Evolutionary conservation across 37 sponge, comb jelly and placozoan species (phyloP).

Genomic region (Axinella damicornis): DNA sequence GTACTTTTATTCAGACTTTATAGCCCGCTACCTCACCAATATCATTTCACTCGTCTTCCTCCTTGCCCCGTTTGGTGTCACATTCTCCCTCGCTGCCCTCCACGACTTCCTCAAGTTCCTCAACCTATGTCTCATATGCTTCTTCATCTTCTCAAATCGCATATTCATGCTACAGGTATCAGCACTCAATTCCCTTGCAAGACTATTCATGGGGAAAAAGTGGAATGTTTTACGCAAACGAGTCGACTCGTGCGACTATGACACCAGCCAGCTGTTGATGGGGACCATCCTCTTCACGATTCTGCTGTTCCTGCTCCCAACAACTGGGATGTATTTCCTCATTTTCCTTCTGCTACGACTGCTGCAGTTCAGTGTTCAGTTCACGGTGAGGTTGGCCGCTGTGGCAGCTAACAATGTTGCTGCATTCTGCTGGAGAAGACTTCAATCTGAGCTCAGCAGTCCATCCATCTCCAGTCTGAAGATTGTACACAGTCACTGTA

Average conservation of each 20-base stretch:
- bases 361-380: slow-evolving; percentile 9
- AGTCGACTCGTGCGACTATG: slow-evolving; percentile 80
- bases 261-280: slow-evolving; percentile 62
- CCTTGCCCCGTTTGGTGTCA: slow-evolving; percentile 36
- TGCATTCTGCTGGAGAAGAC: too few species aligned
- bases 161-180: slow-evolving; percentile 58
- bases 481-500: neutral
- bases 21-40: slow-evolving; percentile 4
- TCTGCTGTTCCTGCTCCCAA: slow-evolving; percentile 79
- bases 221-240: slow-evolving; percentile 76
- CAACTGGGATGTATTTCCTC: slow-evolving; percentile 59
- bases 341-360: slow-evolving; percentile 59
- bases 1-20: slow-evolving; percentile 44
- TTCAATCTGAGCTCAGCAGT: too few species aligned
- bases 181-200: slow-evolving; percentile 56
- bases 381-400: too few species aligned
- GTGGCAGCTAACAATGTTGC: too few species aligned
- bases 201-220: slow-evolving; percentile 84
- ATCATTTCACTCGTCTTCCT: slow-evolving; percentile 18
- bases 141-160: slow-evolving; percentile 69
- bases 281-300: slow-evolving; percentile 87
- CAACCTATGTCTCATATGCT: slow-evolving; percentile 60
- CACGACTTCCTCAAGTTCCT: slow-evolving; percentile 77
- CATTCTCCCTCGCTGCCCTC: slow-evolving; percentile 48
- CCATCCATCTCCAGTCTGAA: neutral